A percentile compares a stretch with the other conserved stretches of the same genome.
phyloP scores from a whole-genome alignment of 2,888 invertebrate species.

The Mechanitis mazaeus region DNA sequence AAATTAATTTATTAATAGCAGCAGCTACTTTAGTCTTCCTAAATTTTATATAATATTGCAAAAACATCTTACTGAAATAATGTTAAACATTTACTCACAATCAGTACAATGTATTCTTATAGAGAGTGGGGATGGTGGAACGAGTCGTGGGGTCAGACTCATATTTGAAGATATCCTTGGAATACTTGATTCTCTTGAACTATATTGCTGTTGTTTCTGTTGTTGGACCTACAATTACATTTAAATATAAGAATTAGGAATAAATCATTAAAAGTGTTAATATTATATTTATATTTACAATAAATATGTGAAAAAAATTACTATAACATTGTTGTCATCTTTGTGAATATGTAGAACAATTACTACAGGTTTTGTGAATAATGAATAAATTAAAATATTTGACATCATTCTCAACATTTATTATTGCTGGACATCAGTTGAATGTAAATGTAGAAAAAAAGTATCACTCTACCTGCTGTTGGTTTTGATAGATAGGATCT shows the following conservation, averaged over 20 bases:
- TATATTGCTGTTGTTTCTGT: slow-evolving; percentile 70
- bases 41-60: too few species aligned
- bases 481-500: slow-evolving; percentile 72
- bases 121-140: slow-evolving; percentile 63
- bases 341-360: too few species aligned
- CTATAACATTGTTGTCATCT: too few species aligned
- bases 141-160: slow-evolving; percentile 60
- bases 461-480: slow-evolving; percentile 58
- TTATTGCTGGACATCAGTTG: too few species aligned
- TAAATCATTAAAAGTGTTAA: neutral
- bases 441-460: neutral
- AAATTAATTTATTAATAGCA: neutral
- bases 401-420: too few species aligned
- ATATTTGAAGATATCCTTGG: slow-evolving; percentile 63
- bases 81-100: slow-evolving; percentile 42
- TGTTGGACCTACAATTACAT: slow-evolving; percentile 55
- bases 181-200: slow-evolving; percentile 66
- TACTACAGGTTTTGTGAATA: too few species aligned
- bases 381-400: too few species aligned
- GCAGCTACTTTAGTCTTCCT: too few species aligned
- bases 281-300: too few species aligned
- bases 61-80: too few species aligned
- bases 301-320: too few species aligned
- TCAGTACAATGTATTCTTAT: slow-evolving; percentile 64
- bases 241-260: slow-evolving; percentile 1